A percentile compares a stretch with the other conserved stretches of the same genome.
phyloP scores from a whole-genome alignment of 2,113 vertebrate genomes.

The Caranx melampygus region DNA sequence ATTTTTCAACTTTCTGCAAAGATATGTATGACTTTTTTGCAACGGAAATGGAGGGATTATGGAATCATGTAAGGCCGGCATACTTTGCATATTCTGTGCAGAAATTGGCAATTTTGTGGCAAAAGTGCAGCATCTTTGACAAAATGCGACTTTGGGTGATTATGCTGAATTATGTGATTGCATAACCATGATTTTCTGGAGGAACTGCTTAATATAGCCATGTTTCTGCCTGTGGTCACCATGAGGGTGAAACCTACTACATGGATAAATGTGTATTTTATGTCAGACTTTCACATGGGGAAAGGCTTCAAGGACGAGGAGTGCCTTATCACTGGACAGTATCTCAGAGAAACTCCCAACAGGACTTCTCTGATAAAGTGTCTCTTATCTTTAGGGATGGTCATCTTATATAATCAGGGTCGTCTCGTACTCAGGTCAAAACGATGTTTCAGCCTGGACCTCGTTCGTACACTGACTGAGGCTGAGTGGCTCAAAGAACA shows the following conservation, averaged over 20 bases:
- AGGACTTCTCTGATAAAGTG: constrained; percentile 6
- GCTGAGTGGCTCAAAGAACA: not conserved
- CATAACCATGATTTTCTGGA: too few relatives aligned
- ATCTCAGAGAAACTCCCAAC: constrained; percentile 19
- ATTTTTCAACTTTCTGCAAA: too few relatives aligned
- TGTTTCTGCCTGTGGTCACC: too few relatives aligned
- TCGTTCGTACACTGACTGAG: not conserved
- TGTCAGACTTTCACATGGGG: constrained; percentile 32
- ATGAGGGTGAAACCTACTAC: not conserved
- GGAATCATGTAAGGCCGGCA: too few relatives aligned
- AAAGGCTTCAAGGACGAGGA: constrained; percentile 23
- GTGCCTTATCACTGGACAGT: constrained; percentile 23
- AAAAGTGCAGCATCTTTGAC: too few relatives aligned
- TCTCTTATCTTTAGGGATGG: constrained; percentile 24
- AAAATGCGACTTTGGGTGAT: too few relatives aligned
- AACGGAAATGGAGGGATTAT: too few relatives aligned
- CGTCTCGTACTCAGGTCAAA: not conserved
- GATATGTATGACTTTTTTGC: too few relatives aligned
- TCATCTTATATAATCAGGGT: not conserved
- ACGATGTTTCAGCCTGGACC: not conserved
- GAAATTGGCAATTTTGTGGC: too few relatives aligned
- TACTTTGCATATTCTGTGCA: too few relatives aligned
- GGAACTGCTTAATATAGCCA: too few relatives aligned
- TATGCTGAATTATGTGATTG: too few relatives aligned
- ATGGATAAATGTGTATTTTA: not conserved